These are phyloP conservation scores for Spodoptera littoralis DNA, from an alignment of 2,888 invertebrate species.

Conservation along the genomic window DNA sequence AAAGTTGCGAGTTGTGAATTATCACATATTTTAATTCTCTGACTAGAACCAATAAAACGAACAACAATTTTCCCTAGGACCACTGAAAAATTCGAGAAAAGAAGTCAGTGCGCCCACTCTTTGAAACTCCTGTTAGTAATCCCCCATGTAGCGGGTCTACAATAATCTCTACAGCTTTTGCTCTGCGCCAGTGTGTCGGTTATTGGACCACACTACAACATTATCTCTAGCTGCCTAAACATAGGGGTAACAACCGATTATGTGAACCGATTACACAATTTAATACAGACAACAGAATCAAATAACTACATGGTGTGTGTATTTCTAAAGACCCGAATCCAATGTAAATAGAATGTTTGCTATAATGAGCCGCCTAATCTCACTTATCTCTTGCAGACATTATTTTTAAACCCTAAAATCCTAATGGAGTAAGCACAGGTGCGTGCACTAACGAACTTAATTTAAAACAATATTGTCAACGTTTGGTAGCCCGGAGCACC, in stretches of 20 bases:
- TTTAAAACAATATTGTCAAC: conserved; percentile 21
- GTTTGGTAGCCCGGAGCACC: conserved; percentile 24
- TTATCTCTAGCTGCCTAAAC: neutral
- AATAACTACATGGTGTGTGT: conserved; percentile 24
- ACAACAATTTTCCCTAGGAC: too few species aligned
- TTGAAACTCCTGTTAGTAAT: too few species aligned
- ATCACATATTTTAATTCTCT: too few species aligned
- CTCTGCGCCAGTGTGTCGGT: neutral
- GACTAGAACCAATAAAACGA: too few species aligned
- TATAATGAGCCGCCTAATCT: conserved; percentile 45
- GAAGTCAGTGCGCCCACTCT: too few species aligned
- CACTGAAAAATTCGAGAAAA: too few species aligned
- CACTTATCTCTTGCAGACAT: conserved; percentile 47
- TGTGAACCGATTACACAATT: conserved; percentile 34
- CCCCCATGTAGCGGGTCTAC: too few species aligned
- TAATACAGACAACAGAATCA: conserved; percentile 23
- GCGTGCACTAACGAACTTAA: neutral
- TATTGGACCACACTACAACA: neutral
- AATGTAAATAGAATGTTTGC: conserved; percentile 47
- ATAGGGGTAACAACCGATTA: conserved; percentile 27
- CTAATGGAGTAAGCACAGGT: conserved; percentile 6
- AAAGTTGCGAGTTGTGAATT: too few species aligned
- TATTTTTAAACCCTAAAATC: conserved; percentile 30
- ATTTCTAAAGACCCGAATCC: conserved; percentile 33
- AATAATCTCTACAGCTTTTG: neutral